Base-by-base conservation (phyloP, 2,888 invertebrate genomes). In the Lepetodrilus schrolli region DNA sequence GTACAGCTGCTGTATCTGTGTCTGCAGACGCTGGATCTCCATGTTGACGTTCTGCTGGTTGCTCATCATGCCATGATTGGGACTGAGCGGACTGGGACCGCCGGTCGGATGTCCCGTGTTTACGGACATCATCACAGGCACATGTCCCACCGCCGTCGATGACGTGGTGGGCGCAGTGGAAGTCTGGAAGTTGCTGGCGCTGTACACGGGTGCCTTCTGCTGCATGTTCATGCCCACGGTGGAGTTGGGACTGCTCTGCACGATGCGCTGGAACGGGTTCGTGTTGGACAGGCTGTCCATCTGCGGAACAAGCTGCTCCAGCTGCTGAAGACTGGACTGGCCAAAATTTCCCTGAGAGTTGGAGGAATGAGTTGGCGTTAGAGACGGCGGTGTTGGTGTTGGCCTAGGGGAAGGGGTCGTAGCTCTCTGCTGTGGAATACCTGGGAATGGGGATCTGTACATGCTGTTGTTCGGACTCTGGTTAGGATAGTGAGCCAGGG, bases 1-100 rank as follows among this genome's bases (percentile, higher is more conserved):
- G 74, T 85, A 86, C 49, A 87, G 76, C 78, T 87, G 87, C 73
- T 86, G 83, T 13, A 89, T 81, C 79, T 89, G 88, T 71, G 86
- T 86, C 71, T 86, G 87, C 10, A 89, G 78, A 36, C 82, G 77
- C 50, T 85, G 84, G 20, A 86, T 82, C 73, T 88, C 86, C 49
- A 81, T 70, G 58, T 80, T 81, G 1, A 80, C 74, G 70, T 80
- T 79, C 26, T 80, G 80, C n/a, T 78, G 78, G 66, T 71, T 70
- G 8, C 47, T 47, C 7, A 49, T 65, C 21, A 73, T 49, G n/a
- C 50, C 74, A 49, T 73, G 78, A 68, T 74, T 82, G 7, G 82
- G 83, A 70, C 82, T 84, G 21, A 82, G 73, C 4, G 82, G 80
- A 8, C 83, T 81, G 10, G 76, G 72, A 43, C 65, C 68, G 26